These are phyloP conservation scores for Drosophila cracens DNA, from an alignment of 2,888 invertebrate genomes.

Conservation along the genomic window DNA sequence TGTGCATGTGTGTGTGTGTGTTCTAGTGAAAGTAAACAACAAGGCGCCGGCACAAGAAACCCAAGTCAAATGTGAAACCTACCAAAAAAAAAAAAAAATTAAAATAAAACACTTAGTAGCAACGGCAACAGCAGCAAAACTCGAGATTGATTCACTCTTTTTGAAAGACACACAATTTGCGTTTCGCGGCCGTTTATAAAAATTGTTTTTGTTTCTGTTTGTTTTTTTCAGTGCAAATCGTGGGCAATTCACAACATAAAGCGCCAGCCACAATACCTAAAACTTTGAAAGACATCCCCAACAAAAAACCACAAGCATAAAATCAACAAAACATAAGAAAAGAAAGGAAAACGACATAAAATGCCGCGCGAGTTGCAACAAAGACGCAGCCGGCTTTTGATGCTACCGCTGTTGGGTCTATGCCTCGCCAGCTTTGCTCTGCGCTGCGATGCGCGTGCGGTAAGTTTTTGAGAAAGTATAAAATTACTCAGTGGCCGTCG, in stretches of 20 bases:
- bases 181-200: constrained; percentile 18
- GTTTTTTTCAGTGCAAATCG: constrained; percentile 46
- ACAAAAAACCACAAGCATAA: background rate
- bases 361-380: constrained; percentile 53
- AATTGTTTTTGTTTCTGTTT: constrained; percentile 23
- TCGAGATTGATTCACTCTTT: constrained; percentile 36
- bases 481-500: constrained; percentile 7
- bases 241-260: constrained; percentile 31
- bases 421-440: constrained; percentile 65
- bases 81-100: background rate
- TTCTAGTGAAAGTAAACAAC: constrained; percentile 68
- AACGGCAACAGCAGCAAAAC: constrained; percentile 14
- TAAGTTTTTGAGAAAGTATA: constrained; percentile 63
- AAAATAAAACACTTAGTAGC: constrained; percentile 12
- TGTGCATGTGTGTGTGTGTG: constrained; percentile 11
- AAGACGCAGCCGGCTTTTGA: constrained; percentile 56
- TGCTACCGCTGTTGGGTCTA: constrained; percentile 71
- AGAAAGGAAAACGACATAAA: constrained; percentile 16
- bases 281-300: constrained; percentile 15
- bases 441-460: constrained; percentile 82
- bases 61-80: constrained; percentile 23
- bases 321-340: constrained; percentile 5
- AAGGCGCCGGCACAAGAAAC: constrained; percentile 55
- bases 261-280: constrained; percentile 24
- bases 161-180: constrained; percentile 28